Evolutionary conservation across 2,797 vertebrate species (phyloP).

Genomic region (Falco naumanni): DNA sequence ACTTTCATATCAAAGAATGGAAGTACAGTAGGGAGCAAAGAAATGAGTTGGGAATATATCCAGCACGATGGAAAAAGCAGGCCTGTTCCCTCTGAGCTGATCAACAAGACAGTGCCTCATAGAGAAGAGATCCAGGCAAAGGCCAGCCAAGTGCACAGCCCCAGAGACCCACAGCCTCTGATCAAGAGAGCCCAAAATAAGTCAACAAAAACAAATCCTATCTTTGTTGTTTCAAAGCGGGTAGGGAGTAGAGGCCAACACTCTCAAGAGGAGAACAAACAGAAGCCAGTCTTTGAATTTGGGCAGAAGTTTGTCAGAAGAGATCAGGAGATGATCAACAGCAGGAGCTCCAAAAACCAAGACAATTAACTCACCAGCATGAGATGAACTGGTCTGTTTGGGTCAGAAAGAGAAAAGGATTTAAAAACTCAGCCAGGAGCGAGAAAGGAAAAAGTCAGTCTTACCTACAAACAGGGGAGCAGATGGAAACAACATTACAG

Average conservation of each 20-base stretch:
- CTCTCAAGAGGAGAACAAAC: constrained; percentile 25
- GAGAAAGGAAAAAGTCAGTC: neutral
- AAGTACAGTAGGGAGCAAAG: constrained; percentile 16
- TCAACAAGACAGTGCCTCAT: constrained; percentile 32
- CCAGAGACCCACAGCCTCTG: constrained; percentile 36
- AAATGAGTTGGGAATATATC: constrained; percentile 46
- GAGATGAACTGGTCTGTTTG: neutral
- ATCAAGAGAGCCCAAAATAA: constrained; percentile 47
- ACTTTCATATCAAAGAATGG: constrained; percentile 8
- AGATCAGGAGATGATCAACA: constrained; percentile 28
- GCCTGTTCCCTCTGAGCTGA: constrained; percentile 44
- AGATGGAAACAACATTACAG: neutral
- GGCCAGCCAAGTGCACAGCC: constrained; percentile 44
- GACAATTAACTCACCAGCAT: constrained; percentile 21
- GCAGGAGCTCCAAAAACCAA: constrained; percentile 30
- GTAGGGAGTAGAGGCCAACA: neutral
- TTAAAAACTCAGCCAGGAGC: neutral
- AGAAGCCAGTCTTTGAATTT: constrained; percentile 31
- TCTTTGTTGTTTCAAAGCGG: constrained; percentile 46
- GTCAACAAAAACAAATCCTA: constrained; percentile 56
- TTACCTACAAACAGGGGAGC: neutral
- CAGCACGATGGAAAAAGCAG: constrained; percentile 52
- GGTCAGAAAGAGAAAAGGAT: constrained; percentile 5
- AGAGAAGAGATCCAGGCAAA: constrained; percentile 26
- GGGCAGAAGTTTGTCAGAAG: constrained; percentile 28